Percentiles rank a stretch among this genome's conserved stretches.
Conservation (phyloP, 2,113 vertebrate genomes). For the Peromyscus leucopus region DNA sequence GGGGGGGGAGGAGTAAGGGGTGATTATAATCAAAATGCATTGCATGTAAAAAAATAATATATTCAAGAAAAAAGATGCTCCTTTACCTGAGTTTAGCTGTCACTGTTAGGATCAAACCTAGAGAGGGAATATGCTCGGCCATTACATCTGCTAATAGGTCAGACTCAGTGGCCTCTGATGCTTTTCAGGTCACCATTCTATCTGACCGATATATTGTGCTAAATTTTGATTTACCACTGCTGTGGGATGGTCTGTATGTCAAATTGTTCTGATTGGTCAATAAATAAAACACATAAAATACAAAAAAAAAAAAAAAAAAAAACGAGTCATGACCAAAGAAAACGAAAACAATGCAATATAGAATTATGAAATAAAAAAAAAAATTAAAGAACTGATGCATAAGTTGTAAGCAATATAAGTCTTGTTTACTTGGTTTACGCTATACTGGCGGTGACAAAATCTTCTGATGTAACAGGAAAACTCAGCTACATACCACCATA, state of each 20-base stretch:
- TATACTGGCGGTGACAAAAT: too few relatives aligned
- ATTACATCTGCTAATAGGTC: not conserved
- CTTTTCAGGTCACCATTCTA: not conserved
- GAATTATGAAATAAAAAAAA: too few relatives aligned
- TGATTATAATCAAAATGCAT: not conserved
- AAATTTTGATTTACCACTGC: not conserved
- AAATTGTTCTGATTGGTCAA: too few relatives aligned
- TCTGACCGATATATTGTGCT: not conserved
- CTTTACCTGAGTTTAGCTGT: constrained; percentile 14
- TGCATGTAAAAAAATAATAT: not conserved
- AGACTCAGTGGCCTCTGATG: not conserved
- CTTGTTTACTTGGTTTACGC: too few relatives aligned
- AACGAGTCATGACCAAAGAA: too few relatives aligned
- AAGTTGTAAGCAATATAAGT: too few relatives aligned
- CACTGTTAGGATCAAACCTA: not conserved
- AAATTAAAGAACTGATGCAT: too few relatives aligned
- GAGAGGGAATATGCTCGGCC: not conserved
- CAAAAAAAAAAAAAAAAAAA: too few relatives aligned
- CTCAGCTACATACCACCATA: not conserved
- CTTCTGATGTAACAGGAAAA: too few relatives aligned
- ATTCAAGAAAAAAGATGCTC: not conserved
- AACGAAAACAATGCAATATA: too few relatives aligned
- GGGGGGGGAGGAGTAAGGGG: not conserved
- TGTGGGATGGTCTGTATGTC: too few relatives aligned
- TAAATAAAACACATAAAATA: too few relatives aligned